Evolutionary conservation across 2,797 vertebrate species (phyloP).

Genomic region (Simalia tracyae): DNA sequence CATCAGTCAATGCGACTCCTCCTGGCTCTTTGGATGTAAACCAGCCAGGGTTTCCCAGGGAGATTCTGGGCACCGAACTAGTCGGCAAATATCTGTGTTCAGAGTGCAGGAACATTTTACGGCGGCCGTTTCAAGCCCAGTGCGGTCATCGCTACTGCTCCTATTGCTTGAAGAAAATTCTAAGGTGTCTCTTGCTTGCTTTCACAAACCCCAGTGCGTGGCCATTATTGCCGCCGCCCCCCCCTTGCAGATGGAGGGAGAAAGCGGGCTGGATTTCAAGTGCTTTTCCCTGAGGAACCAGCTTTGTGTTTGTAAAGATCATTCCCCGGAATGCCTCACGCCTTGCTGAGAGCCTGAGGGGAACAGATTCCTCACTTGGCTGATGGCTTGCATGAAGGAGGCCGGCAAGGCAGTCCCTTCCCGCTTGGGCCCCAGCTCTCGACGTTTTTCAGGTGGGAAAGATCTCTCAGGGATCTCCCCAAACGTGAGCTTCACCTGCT

Average conservation of each 20-base stretch:
- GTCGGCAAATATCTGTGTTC: conserved; percentile 96
- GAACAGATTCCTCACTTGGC: not conserved
- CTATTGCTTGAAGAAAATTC: conserved; percentile 87
- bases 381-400: not conserved
- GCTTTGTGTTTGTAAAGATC: not conserved
- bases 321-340: not conserved
- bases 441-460: not conserved
- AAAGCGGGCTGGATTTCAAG: not conserved
- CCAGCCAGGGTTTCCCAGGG: conserved; percentile 88
- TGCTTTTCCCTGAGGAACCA: not conserved
- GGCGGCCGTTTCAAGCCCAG: conserved; percentile 92
- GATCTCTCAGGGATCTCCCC: not conserved
- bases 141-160: conserved; percentile 97
- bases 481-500: too few relatives aligned
- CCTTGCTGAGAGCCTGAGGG: not conserved
- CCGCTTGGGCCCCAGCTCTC: not conserved
- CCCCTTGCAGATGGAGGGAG: not conserved
- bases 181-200: conserved; percentile 80
- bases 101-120: conserved; percentile 87
- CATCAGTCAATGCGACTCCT: conserved; percentile 82
- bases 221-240: too few relatives aligned
- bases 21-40: conserved; percentile 81
- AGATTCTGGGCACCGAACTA: conserved; percentile 86
- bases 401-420: too few relatives aligned
- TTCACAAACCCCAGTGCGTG: not conserved